Percentiles rank a stretch among this genome's conserved stretches.
These are phyloP conservation scores for Papilio polytes DNA, from an alignment of 1,140 invertebrate genomes.

Conservation along the genomic window DNA sequence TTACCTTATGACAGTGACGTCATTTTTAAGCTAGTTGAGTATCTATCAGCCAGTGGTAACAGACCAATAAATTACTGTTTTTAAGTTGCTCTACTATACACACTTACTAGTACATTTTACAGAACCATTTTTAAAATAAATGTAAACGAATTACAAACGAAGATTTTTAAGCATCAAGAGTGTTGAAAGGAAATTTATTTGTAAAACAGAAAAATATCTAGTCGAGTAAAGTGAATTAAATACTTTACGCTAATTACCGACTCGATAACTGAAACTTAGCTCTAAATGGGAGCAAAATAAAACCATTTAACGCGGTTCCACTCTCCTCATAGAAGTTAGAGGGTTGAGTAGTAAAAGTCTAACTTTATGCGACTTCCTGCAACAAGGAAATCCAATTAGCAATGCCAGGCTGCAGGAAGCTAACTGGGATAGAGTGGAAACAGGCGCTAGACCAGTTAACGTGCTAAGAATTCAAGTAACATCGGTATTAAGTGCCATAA, in stretches of 20 bases:
- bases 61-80: too few relatives aligned
- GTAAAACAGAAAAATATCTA: slow-evolving; percentile 6
- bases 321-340: slow-evolving; percentile 32
- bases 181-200: background rate
- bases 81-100: too few relatives aligned
- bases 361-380: slow-evolving; percentile 37
- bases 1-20: too few relatives aligned
- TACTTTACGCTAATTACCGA: slow-evolving; percentile 2
- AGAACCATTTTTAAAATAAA: too few relatives aligned
- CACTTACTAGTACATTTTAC: too few relatives aligned
- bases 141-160: background rate
- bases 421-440: slow-evolving; percentile 29
- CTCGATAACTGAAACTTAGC: background rate
- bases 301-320: slow-evolving; percentile 31
- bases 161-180: background rate
- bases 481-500: slow-evolving; percentile 3
- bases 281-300: slow-evolving; percentile 4
- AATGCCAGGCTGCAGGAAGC: slow-evolving; percentile 28
- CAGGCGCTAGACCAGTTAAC: slow-evolving; percentile 16
- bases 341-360: slow-evolving; percentile 33
- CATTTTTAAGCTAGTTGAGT: too few relatives aligned
- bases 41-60: too few relatives aligned
- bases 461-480: slow-evolving; percentile 29
- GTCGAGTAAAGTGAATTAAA: background rate
- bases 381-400: slow-evolving; percentile 38